Base-by-base conservation (phyloP, 2,888 invertebrate species). In the Dolichomitus sp. region DNA sequence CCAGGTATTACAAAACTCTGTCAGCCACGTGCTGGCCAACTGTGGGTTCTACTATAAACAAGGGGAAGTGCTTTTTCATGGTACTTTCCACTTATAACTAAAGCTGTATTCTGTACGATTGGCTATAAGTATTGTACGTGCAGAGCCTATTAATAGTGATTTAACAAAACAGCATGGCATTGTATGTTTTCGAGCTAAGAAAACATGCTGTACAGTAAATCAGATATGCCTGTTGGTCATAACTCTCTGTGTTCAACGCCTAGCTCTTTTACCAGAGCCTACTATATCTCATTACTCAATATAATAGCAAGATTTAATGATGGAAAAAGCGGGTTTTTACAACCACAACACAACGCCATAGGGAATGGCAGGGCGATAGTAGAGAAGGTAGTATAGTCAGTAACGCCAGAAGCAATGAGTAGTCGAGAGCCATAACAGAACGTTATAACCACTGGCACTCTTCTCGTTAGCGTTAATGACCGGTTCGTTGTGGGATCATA, bases 391-490 rank as follows among this genome's bases (percentile, higher is more conserved):
- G 19, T 54, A 42, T 52, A 57, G 33, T 23, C 9, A 23, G 57
- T 66, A 45, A 23, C 27, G 30, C 19, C 4, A 33, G 48, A 54
- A 65, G 65, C 27, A 65, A 65, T 50, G 68, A 59, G n/a, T 33
- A 69, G 48, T 45, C 50, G 69, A 69, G 66, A 50, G 66, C 68
- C 77, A 70, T 80, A 78, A 78, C 74, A 33, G 30, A 76, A 63
- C 54, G 54, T 70, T 54, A 42, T 78, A 61, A 77, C 74, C 66
- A 80, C 75, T 75, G 33, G 61, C 37, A 76, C 79, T 81, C 80
- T 52, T 70, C 83, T 78, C 80, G 70, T 84, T 81, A 81, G 74
- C 69, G 74, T 80, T 84, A 84, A 81, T 69, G 68, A 59, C 80
- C 77, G 40, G 50, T 75, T 65, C 69, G 37, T n/a, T 59, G 1